Conservation (phyloP, 2,113 vertebrate species). For the Gobio gobio region DNA sequence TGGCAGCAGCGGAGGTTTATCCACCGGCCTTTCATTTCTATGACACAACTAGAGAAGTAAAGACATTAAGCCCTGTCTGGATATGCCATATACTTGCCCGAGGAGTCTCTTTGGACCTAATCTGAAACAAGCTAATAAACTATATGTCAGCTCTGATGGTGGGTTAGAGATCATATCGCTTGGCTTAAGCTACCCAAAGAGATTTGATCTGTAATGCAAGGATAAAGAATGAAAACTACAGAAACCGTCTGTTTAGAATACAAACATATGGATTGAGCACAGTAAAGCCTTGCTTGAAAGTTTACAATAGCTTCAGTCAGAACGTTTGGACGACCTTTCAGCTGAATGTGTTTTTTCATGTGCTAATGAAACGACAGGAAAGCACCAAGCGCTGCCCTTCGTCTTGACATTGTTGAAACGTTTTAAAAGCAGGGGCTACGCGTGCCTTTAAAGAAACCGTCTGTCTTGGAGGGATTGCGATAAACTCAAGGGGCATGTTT, state of each 20-base stretch:
- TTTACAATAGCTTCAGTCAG: slow-evolving; percentile 44
- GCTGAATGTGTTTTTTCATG: slow-evolving; percentile 64
- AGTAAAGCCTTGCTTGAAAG: slow-evolving; percentile 52
- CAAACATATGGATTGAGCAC: slow-evolving; percentile 23
- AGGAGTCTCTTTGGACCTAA: slow-evolving; percentile 38
- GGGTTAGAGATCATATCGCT: slow-evolving; percentile 6
- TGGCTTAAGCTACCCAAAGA: slow-evolving; percentile 1
- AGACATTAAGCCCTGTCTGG: slow-evolving; percentile 26
- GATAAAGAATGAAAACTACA: slow-evolving; percentile 46
- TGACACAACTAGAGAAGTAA: neutral
- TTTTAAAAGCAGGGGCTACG: slow-evolving; percentile 67
- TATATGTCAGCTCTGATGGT: slow-evolving; percentile 28
- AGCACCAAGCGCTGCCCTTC: slow-evolving; percentile 59
- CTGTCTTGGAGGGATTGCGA: slow-evolving; percentile 62
- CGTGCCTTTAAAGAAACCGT: slow-evolving; percentile 68
- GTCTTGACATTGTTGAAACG: slow-evolving; percentile 63
- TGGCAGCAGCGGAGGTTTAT: neutral
- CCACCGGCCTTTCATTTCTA: neutral
- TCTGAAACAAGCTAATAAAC: slow-evolving; percentile 55
- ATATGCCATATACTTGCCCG: slow-evolving; percentile 28
- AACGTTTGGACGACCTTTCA: slow-evolving; percentile 67
- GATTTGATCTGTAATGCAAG: slow-evolving; percentile 26
- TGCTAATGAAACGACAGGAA: slow-evolving; percentile 69
- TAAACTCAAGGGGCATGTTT: slow-evolving; percentile 65
- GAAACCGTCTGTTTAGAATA: slow-evolving; percentile 44